Evolutionary conservation across 2,113 vertebrate genomes (phyloP), one percentile per base, ranked within the genome.

Genomic region (Misgurnus mizolepis): DNA sequence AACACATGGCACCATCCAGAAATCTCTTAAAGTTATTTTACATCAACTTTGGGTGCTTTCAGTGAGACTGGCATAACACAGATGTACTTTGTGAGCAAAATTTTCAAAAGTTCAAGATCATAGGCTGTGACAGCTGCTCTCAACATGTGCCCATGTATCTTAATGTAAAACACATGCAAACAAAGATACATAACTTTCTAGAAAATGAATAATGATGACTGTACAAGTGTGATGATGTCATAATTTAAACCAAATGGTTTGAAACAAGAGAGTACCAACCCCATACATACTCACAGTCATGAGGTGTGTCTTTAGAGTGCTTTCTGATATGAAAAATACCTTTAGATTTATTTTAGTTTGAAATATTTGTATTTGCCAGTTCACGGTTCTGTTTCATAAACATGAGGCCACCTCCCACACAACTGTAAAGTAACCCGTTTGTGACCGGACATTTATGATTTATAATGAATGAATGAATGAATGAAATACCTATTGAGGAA

Each of bases 401-500:
- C 55, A 74, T n/a, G n/a, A 14, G n/a, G 9, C 39, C 17, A 53
- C 50, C 50, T 14, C 50, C 50, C 50, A 53, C 15, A 14, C 1
- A 12, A 15, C 12, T 50, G 58, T 22, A 61, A 17, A 61, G 58
- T 61, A 11, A 18, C 22, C n/a, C 58, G 18, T 27, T 61, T 7
- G 14, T 8, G 18, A 22, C 11, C 4, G 11, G 11, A 15, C 12
- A 58, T 6, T 8, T 47, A 47, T 47, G 45, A 58, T 6, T 58
- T 18, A 7, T 2, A 12, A 11, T 14, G 10, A 53, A 58, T 58
- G 45, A 18, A 58, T 72, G 11, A 58, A 58, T 58, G 6, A 8
- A 8, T 39, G 12, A 0, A n/a, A 55, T 76, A 96, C 96, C 96
- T 95, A 93, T 97, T 97, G 75, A 97, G 95, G 84, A 97, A 97